Base-by-base conservation (phyloP, 92 coral and sea anemone species). In the Epizoanthus ramosus region DNA sequence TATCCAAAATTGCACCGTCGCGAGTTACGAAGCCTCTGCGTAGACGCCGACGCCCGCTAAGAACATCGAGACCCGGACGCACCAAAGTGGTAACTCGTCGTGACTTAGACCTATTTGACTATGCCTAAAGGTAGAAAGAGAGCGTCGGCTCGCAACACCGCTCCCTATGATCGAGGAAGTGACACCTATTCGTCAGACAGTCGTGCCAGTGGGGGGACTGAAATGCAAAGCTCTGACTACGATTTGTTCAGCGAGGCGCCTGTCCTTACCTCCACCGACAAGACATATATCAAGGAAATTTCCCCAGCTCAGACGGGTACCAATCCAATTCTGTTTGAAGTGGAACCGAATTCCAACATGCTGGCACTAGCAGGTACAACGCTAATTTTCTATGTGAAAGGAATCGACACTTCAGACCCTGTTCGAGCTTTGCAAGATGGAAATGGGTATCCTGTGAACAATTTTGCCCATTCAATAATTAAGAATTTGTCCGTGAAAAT, bases 401-500 rank as follows among this genome's bases (percentile, higher is more conserved):
- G 6, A 33, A 9, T 3, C 23, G 84, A 77, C 4, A 0, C 31
- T 28, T 0, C 2, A 4, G 19, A 9, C 9, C 0, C 1, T 16
- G n/a, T n/a, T n/a, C n/a, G n/a, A n/a, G n/a, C n/a, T n/a, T n/a
- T n/a, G n/a, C n/a, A n/a, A 0, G 71, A 16, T 33, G 84, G 75
- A 2, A 24, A 53, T 5, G 79, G 59, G 3, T 75, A 53, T 33
- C 68, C 83, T 0, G n/a, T 37, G 9, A 85, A 75, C 69, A 75
- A 85, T 19, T 22, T 64, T 1, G 28, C 70, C 19, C 83, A 74
- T 21, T 45, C 83, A 13, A 5, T 84, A 23, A 19, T 84, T 68
- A 74, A 74, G 3, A 83, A 84, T 18, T 33, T 79, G 15, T 63
- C 75, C 37, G 60, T 85, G 68, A 79, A 57, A 52, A 67, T 85